Percentiles rank a stretch among this genome's conserved stretches.
These are phyloP conservation scores for Cherax quadricarinatus DNA, from an alignment of 1,140 invertebrate species.

Conservation along the genomic window DNA sequence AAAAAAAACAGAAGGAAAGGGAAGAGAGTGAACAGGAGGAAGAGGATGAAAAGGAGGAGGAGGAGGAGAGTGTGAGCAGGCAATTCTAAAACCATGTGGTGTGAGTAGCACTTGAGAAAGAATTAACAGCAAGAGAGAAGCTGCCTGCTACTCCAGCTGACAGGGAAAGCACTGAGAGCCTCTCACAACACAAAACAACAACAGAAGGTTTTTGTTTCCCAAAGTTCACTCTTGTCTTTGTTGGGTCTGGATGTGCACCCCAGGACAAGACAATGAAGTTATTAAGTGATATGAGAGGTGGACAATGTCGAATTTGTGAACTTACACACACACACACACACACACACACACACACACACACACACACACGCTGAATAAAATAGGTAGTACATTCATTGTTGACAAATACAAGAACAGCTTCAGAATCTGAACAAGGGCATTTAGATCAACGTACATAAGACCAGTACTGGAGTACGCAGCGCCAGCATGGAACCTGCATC, in stretches of 20 bases:
- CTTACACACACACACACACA: neutral
- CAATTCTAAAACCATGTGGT: neutral
- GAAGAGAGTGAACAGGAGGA: neutral
- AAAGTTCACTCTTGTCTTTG: too few species aligned
- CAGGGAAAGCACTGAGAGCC: neutral
- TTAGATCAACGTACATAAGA: too few species aligned
- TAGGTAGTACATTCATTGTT: too few species aligned
- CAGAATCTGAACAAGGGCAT: too few species aligned
- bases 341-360: neutral
- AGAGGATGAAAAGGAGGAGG: neutral
- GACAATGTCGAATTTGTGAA: neutral
- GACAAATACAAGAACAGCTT: too few species aligned
- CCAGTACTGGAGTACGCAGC: too few species aligned
- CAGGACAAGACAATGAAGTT: neutral
- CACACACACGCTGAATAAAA: neutral
- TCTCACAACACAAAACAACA: neutral
- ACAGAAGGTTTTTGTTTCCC: too few species aligned
- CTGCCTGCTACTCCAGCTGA: neutral
- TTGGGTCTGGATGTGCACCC: too few species aligned
- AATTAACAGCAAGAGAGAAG: neutral
- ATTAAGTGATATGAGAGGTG: neutral
- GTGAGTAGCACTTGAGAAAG: neutral
- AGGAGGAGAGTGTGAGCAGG: neutral
- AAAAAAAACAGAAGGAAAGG: neutral
- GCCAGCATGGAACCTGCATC: too few species aligned